These are phyloP conservation scores for Sporophila hypoxantha DNA, from an alignment of 2,113 vertebrate genomes.

Conservation along the genomic window DNA sequence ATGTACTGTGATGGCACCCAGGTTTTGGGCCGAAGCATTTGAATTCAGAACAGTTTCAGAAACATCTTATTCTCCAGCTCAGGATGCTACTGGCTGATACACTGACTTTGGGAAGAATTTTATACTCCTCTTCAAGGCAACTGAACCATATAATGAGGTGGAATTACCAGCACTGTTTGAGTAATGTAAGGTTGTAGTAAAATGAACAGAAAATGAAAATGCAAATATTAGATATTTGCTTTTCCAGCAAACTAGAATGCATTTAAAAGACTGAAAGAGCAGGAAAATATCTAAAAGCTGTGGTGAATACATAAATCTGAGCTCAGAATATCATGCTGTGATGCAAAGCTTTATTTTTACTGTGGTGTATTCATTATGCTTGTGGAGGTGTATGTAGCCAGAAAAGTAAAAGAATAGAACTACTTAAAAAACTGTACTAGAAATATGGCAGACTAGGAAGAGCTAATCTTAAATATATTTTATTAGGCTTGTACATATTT, in stretches of 20 bases:
- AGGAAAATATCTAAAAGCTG: neutral
- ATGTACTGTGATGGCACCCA: neutral
- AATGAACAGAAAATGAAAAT: neutral
- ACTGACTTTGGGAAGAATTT: neutral
- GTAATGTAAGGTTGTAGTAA: neutral
- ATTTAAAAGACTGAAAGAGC: neutral
- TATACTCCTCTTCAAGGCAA: neutral
- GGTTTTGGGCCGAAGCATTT: neutral
- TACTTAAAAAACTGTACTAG: neutral
- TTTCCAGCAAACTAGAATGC: neutral
- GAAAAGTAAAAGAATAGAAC: neutral
- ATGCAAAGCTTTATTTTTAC: neutral
- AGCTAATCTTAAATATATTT: neutral
- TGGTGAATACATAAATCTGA: neutral
- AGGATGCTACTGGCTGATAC: neutral
- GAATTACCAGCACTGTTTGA: neutral
- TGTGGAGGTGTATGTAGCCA: neutral
- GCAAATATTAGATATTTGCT: neutral
- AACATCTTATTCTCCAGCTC: neutral
- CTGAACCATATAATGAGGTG: neutral
- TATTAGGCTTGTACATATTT: neutral
- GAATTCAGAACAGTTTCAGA: neutral
- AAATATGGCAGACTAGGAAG: neutral
- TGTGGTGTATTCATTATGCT: neutral
- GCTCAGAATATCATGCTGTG: neutral